Conservation (phyloP, 2,797 vertebrate genomes). For the Harpagifer antarcticus region DNA sequence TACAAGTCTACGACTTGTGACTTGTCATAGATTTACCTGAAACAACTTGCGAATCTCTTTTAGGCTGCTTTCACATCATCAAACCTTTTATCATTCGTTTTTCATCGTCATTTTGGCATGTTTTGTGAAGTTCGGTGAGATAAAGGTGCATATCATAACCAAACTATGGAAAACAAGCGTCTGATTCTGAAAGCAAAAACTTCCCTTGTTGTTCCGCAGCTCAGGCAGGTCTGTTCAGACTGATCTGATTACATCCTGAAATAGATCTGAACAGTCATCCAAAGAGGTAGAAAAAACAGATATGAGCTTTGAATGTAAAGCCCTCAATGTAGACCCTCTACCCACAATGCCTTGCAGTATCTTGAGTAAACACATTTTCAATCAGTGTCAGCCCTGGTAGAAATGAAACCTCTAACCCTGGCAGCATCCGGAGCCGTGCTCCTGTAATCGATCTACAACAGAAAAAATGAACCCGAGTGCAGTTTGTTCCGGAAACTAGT, state of each 20-base stretch:
- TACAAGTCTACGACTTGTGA: background rate
- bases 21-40: background rate
- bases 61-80: background rate
- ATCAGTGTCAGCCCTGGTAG: background rate
- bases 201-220: background rate
- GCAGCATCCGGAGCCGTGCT: background rate
- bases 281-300: background rate
- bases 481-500: background rate
- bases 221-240: background rate
- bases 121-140: slow-evolving; percentile 8
- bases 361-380: slow-evolving; percentile 13
- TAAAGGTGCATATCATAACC: slow-evolving; percentile 2
- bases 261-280: slow-evolving; percentile 10
- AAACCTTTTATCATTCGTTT: slow-evolving; percentile 10
- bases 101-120: background rate
- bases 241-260: slow-evolving; percentile 6
- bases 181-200: background rate
- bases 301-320: background rate
- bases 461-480: background rate
- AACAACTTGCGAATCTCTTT: background rate
- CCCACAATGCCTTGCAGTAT: slow-evolving; percentile 31
- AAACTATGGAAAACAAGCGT: background rate
- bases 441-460: background rate
- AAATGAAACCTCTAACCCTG: slow-evolving; percentile 15
- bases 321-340: background rate